phyloP scores from a whole-genome alignment of 1,140 invertebrate species.

The Adelges cooleyi region DNA sequence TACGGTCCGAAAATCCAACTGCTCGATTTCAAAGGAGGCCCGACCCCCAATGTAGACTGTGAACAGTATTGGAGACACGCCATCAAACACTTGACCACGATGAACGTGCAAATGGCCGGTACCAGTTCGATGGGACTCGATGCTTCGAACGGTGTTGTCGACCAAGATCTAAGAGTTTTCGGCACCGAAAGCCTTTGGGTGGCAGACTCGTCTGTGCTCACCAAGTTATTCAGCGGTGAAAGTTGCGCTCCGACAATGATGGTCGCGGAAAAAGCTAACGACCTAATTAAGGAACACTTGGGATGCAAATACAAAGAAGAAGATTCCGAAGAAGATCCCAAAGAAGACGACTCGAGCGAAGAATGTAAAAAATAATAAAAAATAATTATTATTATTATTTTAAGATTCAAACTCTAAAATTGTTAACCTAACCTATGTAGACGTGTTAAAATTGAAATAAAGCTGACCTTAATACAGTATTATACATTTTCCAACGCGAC shows the following conservation, averaged over 20 bases:
- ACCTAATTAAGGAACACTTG: slow-evolving; percentile 39
- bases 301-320: background rate
- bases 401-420: too few species aligned
- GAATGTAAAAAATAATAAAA: too few species aligned
- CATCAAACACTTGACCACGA: slow-evolving; percentile 34
- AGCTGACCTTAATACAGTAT: too few species aligned
- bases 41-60: slow-evolving; percentile 4
- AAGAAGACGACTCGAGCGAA: too few species aligned
- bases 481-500: too few species aligned
- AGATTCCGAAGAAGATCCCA: too few species aligned
- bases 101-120: slow-evolving; percentile 35
- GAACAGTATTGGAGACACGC: slow-evolving; percentile 36
- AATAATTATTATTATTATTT: too few species aligned
- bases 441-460: too few species aligned
- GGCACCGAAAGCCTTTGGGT: slow-evolving; percentile 37
- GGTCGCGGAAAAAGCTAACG: slow-evolving; percentile 46
- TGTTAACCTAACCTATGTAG: too few species aligned
- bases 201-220: slow-evolving; percentile 40
- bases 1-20: slow-evolving; percentile 44
- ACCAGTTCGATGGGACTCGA: slow-evolving; percentile 28
- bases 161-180: slow-evolving; percentile 38
- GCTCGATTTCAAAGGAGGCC: slow-evolving; percentile 41
- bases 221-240: slow-evolving; percentile 36
- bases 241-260: slow-evolving; percentile 42
- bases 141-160: slow-evolving; percentile 41